Evolutionary conservation across 2,888 invertebrate species (phyloP), one percentile per base, ranked within the genome.

Genomic region (Campaea margaritaria): DNA sequence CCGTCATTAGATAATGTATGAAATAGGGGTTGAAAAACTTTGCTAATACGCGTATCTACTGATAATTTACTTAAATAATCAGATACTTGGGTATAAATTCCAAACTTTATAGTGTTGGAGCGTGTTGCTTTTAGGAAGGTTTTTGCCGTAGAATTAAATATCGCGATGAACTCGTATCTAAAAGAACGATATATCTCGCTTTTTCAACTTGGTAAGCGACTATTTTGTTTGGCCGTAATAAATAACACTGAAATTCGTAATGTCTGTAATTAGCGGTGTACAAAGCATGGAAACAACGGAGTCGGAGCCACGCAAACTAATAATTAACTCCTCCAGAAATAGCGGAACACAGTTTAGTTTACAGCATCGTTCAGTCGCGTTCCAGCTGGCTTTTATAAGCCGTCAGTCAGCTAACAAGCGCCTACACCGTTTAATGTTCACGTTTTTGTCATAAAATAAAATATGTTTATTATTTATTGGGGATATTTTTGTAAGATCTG

Each of bases 271-370:
- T 39, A 54, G 13, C 46, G 14, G 31, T 21, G 54, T 54, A 13
- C 28, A 21, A 39, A 27, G 41, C 41, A 14, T 28, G 15, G 28
- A 31, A 52, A 53, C 53, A 39, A 21, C 43, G 39, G 15, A 43
- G 28, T 28, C 46, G 8, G 44, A 21, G 28, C 31, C 42, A 49
- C 49, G 15, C 38, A 21, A 47, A 60, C 43, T 34, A 46, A 52
- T 61, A 47, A 58, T 55, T 54, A 55, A 45, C 47, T 42, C 38
- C 10, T 54, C 64, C 49, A 38, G 46, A 64, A 61, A 64, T 64
- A 61, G 47, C 60, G 53, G 47, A 51, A 41, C 15, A 50, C 41
- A 31, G 57, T 54, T 54, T 14, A 59, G 53, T 60, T 54, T 50
- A 58, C 57, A 36, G 31, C 53, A 50, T 31, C 38, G 41, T 48